Evolutionary conservation across 2,113 vertebrate genomes (phyloP).

Genomic region (Lates calcarifer): DNA sequence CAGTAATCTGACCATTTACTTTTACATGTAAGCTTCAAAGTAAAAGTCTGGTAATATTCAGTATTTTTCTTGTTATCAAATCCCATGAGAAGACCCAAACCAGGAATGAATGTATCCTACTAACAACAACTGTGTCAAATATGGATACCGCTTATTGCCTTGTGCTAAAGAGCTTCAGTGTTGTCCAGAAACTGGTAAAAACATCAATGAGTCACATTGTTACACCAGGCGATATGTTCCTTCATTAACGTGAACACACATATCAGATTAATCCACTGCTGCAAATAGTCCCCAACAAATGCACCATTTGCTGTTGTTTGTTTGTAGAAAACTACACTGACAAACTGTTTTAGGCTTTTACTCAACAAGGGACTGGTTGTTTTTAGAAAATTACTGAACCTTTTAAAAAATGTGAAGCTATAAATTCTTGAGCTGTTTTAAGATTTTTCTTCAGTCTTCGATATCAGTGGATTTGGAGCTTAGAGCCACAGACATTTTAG

Average conservation of each 20-base stretch:
- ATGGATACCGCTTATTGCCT: neutral
- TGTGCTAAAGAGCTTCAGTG: neutral
- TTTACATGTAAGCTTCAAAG: neutral
- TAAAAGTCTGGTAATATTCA: neutral
- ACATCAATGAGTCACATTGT: neutral
- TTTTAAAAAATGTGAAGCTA: neutral
- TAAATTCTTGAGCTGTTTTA: neutral
- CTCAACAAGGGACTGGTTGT: no score
- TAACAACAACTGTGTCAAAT: no score
- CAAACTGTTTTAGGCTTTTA: no score
- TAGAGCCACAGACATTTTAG: neutral
- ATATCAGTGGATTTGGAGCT: neutral
- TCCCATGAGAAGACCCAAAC: neutral
- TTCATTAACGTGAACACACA: neutral
- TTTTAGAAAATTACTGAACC: no score
- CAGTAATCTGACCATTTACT: neutral
- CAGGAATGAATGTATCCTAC: no score
- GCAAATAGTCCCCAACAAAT: neutral
- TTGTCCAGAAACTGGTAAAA: neutral
- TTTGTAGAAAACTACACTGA: neutral
- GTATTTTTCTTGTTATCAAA: neutral
- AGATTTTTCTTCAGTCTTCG: neutral
- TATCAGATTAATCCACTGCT: neutral
- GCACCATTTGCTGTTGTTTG: neutral
- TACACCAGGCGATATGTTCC: neutral